phyloP scores from a whole-genome alignment of 1,140 invertebrate genomes.

The Dinoponera quadriceps region DNA sequence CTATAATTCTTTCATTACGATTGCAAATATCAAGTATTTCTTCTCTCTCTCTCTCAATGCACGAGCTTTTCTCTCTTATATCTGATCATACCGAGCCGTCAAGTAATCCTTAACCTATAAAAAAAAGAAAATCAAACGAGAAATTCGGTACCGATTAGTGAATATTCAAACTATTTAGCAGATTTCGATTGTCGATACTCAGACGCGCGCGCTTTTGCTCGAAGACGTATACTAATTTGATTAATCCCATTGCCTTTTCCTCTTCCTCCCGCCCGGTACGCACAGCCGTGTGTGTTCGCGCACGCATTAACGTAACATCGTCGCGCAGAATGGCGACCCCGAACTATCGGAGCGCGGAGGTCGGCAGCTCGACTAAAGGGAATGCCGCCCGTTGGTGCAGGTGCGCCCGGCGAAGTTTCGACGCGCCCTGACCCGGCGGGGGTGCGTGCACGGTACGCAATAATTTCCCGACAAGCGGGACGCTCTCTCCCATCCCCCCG shows the following conservation, averaged over 20 bases:
- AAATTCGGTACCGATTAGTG: background rate
- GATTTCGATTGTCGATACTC: background rate
- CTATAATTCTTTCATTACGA: no score
- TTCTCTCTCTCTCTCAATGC: background rate
- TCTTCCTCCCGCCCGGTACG: background rate
- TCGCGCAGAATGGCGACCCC: slow-evolving; percentile 39
- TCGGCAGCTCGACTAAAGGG: slow-evolving; percentile 55
- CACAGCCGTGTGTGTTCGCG: background rate
- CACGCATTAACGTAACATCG: slow-evolving; percentile 42
- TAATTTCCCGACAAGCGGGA: slow-evolving; percentile 60
- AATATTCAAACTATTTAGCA: background rate
- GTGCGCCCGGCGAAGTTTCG: slow-evolving; percentile 69
- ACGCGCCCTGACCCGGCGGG: slow-evolving; percentile 48
- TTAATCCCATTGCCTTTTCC: slow-evolving; percentile 32
- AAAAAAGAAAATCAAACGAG: slow-evolving; percentile 1
- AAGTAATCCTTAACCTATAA: background rate
- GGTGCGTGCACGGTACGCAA: background rate
- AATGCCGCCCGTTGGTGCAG: slow-evolving; percentile 70
- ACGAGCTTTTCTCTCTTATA: no score
- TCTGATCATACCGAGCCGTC: background rate
- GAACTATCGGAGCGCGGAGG: slow-evolving; percentile 64
- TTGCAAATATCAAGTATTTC: background rate
- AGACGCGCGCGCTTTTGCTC: background rate
- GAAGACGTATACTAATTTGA: slow-evolving; percentile 53
- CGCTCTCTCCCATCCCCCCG: slow-evolving; percentile 57